Conservation (phyloP, 1,140 invertebrate genomes). For the Ericerus pela region DNA sequence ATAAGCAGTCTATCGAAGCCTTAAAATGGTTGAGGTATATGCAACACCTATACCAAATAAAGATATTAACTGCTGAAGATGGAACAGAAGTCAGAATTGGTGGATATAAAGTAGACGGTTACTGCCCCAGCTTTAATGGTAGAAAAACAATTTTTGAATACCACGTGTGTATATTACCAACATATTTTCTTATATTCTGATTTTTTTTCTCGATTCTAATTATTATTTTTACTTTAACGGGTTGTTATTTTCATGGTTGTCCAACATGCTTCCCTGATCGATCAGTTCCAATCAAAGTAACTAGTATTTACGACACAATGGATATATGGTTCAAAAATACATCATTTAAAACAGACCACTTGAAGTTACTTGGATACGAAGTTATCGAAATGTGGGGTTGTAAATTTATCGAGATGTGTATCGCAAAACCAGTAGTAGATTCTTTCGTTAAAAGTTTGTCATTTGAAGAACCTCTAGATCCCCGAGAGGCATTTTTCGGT, state of each 20-base stretch:
- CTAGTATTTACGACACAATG: not conserved
- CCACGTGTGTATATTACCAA: too few relatives aligned
- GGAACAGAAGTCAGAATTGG: too few relatives aligned
- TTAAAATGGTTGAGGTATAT: too few relatives aligned
- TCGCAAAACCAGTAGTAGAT: not conserved
- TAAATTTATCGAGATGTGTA: not conserved
- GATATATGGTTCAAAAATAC: not conserved
- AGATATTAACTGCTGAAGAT: too few relatives aligned
- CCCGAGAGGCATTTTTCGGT: slow-evolving; percentile 12
- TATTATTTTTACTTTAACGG: slow-evolving; percentile 13
- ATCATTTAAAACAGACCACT: not conserved
- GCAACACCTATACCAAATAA: too few relatives aligned
- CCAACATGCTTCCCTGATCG: not conserved
- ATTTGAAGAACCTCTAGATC: not conserved
- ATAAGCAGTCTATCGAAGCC: too few relatives aligned
- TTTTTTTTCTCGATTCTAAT: too few relatives aligned
- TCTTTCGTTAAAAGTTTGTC: not conserved
- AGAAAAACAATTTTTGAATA: too few relatives aligned
- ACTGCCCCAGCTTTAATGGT: not conserved
- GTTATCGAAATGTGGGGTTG: slow-evolving; percentile 3
- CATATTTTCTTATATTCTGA: not conserved
- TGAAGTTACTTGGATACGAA: not conserved
- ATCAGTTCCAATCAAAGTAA: not conserved
- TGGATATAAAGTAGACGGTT: not conserved
- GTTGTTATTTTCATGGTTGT: slow-evolving; percentile 17